Base-by-base conservation (phyloP, 2,888 invertebrate species). In the Cephalotes varians region DNA sequence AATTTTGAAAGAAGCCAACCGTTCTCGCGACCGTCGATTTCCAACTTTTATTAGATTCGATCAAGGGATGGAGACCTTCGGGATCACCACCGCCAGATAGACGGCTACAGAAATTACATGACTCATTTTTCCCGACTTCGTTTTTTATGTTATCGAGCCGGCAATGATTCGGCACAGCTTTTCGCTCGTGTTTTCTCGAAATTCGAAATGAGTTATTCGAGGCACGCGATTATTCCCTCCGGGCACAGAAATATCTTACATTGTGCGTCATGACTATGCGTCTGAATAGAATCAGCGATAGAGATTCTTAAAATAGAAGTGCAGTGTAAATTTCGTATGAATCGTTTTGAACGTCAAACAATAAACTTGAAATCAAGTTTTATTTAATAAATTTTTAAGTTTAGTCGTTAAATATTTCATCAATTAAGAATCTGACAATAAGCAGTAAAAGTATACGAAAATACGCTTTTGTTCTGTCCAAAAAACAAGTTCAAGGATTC, bases 31-130 rank as follows among this genome's bases (percentile, higher is more conserved):
- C 0, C 51, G 3, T 21, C n/a, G 34, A 64, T 76, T 31, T 65
- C 40, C 76, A 28, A 40, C 51, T 65, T 76, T 76, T 21, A 40
- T 76, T 54, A n/a, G n/a, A 40, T 31, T 15, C 51, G 28, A 9
- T 2, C 12, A 15, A 15, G 21, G 7, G 1, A 10, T 1, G 21
- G 25, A 37, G 54, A 56, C 7, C 37, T 64, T 54, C n/a, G 7
- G n/a, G 51, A 51, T 28, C 28, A 76, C 65, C 49, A 37, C 37
- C 37, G 18, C 10, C 47, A 21, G 12, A 37, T 40, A 28, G 51
- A 54, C 34, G 25, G 6, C 18, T 37, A 34, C n/a, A 4, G 12
- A 40, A 54, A 65, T 76, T 54, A 54, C 40, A 40, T n/a, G 31
- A 54, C n/a, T 76, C 40, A 31, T 54, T 65, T 40, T 44, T n/a